Base-by-base conservation (phyloP, 2,113 vertebrate genomes). In the Atractosteus spatula region DNA sequence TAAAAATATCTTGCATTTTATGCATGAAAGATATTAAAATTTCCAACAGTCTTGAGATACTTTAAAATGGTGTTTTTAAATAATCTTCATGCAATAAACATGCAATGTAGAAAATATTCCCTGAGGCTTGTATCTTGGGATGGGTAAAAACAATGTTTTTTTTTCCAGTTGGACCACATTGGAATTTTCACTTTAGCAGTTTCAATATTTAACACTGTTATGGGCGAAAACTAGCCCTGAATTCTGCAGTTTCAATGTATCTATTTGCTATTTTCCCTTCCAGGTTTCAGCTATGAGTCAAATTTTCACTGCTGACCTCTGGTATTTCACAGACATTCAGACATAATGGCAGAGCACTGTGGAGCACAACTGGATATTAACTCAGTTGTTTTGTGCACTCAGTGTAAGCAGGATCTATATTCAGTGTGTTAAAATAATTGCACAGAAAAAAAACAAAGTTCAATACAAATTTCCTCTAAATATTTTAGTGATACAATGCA, bases 61-160 rank as follows among this genome's bases (percentile, higher is more conserved):
- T 8, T 42, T 55, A 69, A 56, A 17, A 69, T 44, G 29, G 8
- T 59, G 3, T 47, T 70, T 41, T 29, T 68, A 66, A 71, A 71
- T 71, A 70, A 71, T 64, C 67, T 65, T 12, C 71, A 59, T 74
- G 76, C 71, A 80, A 68, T 74, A 73, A 82, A 82, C 78, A 76
- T 69, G 76, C 72, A 82, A 84, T 16, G 16, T 66, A 62, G 71
- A 76, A 76, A 76, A 70, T 83, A 65, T 73, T 72, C 77, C 77
- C 63, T 51, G 41, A 65, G 79, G 76, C 42, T 70, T 55, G 71
- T 71, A 69, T 77, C 80, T 78, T 66, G 44, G 10, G 64, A 68
- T 71, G 55, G 68, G 79, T 78, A 77, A 75, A 81, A 84, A 84
- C 75, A 66, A 45, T 78, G 74, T 77, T 80, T 84, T 81, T 81